Base-by-base conservation (phyloP, 2,113 vertebrate species). In the Bubo scandiacus region DNA sequence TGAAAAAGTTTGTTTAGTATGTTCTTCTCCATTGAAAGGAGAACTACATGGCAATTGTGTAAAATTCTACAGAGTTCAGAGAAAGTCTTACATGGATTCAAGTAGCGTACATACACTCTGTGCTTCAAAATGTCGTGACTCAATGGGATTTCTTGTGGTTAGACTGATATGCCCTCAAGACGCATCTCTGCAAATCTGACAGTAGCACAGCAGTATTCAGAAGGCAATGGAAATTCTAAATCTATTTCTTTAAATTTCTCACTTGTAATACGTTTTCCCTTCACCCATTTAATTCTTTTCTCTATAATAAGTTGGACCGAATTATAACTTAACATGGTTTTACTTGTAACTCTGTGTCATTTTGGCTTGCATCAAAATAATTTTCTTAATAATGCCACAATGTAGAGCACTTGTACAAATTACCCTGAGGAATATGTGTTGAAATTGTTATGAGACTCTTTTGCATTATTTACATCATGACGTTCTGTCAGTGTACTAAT, bases 401-500 rank as follows among this genome's bases (percentile, higher is more conserved):
- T 11, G 29, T 40, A 85, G 81, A 94, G n/a, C 55, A 83, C 70
- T 94, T 71, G 70, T 77, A 95, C 40, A 77, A 66, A 80, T 34
- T 73, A 32, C 80, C 88, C 91, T 40, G 86, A 81, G 80, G 96
- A 59, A 93, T 27, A 88, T 52, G 52, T 90, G 58, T 26, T 92
- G 96, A 82, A 96, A 88, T 88, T 93, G 83, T 91, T 84, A 36
- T 78, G 81, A 97, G 80, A 55, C 34, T 91, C 88, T 65, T 74
- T 84, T 91, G 58, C 55, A 90, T 96, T 98, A 96, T 96, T 97
- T 94, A 90, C 95, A 82, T 42, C 18, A 10, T 71, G 92, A 72
- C 12, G 21, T 74, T 93, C 86, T 93, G 86, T 90, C 86, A 81
- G 65, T 16, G 52, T 26, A 21, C 30, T 12, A 93, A 52, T 96